Conservation (phyloP, 2,888 invertebrate genomes). For the Yponomeuta evonymella region DNA sequence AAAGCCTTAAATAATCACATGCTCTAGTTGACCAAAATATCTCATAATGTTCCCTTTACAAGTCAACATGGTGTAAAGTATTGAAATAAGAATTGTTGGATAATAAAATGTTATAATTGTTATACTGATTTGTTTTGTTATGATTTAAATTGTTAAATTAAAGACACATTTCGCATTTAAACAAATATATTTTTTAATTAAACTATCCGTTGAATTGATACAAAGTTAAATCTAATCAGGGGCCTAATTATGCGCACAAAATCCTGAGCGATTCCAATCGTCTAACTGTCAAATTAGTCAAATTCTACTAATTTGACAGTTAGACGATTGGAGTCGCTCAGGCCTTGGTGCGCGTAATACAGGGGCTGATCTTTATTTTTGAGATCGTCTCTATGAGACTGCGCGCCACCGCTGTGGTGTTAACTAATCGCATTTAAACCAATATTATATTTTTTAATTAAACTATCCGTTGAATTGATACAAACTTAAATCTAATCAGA, state of each 20-base stretch:
- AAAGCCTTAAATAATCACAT: no score
- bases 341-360: no score
- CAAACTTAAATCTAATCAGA: background rate
- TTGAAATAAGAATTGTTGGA: background rate
- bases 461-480: background rate
- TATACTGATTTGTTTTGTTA: background rate
- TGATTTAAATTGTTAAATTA: background rate
- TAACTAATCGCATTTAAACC: no score
- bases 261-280: no score
- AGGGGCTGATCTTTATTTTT: background rate
- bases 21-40: background rate
- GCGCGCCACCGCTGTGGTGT: no score
- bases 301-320: no score
- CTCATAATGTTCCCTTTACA: background rate
- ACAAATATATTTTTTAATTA: no score
- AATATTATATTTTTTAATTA: background rate
- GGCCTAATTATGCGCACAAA: no score
- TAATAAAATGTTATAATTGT: background rate
- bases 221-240: no score
- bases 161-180: background rate
- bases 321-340: no score
- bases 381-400: constrained; percentile 37
- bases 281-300: no score
- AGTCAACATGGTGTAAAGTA: background rate
- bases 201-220: no score